These are phyloP conservation scores for Lacanobia oleracea DNA, from an alignment of 2,888 invertebrate genomes.

Conservation along the genomic window DNA sequence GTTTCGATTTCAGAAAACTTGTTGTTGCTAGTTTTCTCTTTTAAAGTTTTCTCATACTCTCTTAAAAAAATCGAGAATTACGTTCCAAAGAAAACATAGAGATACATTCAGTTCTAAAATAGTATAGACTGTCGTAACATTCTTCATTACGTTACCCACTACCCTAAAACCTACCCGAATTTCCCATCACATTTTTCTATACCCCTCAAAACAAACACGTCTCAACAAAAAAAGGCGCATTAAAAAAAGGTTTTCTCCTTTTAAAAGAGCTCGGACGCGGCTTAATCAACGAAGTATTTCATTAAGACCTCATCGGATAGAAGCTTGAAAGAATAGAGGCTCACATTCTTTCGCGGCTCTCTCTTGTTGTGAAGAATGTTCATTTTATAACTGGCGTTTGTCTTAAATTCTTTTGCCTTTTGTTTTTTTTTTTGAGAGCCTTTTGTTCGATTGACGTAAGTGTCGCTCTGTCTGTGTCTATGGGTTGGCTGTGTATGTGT, in stretches of 20 bases:
- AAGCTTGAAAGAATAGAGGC: slow-evolving; percentile 84
- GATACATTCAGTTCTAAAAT: too few relatives aligned
- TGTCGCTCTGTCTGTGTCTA: background rate
- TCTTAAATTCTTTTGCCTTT: slow-evolving; percentile 76
- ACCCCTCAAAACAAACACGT: slow-evolving; percentile 47
- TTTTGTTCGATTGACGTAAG: slow-evolving; percentile 24
- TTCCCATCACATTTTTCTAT: slow-evolving; percentile 11
- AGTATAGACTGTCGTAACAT: too few relatives aligned
- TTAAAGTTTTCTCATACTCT: too few relatives aligned
- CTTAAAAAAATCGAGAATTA: too few relatives aligned
- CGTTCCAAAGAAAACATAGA: too few relatives aligned
- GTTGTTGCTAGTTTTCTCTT: too few relatives aligned
- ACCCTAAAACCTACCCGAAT: background rate
- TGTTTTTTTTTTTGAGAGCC: slow-evolving; percentile 65
- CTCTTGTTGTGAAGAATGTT: slow-evolving; percentile 89
- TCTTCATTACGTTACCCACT: background rate
- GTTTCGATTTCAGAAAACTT: too few relatives aligned
- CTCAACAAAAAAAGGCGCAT: slow-evolving; percentile 23
- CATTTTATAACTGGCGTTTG: slow-evolving; percentile 84
- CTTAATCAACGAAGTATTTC: slow-evolving; percentile 90
- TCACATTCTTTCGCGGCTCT: slow-evolving; percentile 83
- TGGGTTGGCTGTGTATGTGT: background rate
- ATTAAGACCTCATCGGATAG: slow-evolving; percentile 84
- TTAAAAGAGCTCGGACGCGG: slow-evolving; percentile 71
- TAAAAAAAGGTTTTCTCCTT: slow-evolving; percentile 64